Percentiles rank a stretch among this genome's conserved stretches.
These are phyloP conservation scores for Plusia festucae DNA, from an alignment of 2,888 invertebrate genomes.

Conservation along the genomic window DNA sequence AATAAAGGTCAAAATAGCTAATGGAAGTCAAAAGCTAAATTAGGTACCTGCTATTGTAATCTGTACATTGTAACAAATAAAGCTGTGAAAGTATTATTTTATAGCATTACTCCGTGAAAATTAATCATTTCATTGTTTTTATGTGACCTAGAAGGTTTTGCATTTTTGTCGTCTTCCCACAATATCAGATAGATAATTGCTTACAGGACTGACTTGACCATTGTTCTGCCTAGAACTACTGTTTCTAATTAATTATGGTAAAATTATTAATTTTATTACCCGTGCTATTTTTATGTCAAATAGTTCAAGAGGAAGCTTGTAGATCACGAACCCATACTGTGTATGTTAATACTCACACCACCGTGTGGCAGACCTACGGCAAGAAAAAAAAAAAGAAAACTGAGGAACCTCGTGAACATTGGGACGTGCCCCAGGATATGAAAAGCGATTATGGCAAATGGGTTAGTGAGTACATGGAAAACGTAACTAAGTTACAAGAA, in stretches of 20 bases:
- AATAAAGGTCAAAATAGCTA: no score
- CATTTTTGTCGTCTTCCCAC: no score
- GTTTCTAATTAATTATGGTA: background rate
- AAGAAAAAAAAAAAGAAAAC: background rate
- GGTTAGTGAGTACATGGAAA: background rate
- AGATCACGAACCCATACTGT: background rate
- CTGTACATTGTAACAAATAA: no score
- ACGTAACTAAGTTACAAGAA: background rate
- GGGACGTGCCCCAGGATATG: background rate
- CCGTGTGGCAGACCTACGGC: background rate
- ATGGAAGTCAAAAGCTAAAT: no score
- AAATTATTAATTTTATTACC: background rate
- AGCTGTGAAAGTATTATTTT: no score
- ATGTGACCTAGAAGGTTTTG: no score
- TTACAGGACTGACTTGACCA: background rate
- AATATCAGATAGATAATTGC: background rate
- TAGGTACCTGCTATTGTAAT: no score
- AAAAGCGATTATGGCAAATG: background rate
- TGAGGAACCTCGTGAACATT: background rate
- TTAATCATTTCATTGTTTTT: no score
- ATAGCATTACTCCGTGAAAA: no score
- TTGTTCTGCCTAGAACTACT: background rate
- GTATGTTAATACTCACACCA: background rate
- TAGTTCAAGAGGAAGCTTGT: background rate
- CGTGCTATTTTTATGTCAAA: background rate